Evolutionary conservation across 2,797 vertebrate genomes (phyloP).

Genomic region (Hydrophis major): DNA sequence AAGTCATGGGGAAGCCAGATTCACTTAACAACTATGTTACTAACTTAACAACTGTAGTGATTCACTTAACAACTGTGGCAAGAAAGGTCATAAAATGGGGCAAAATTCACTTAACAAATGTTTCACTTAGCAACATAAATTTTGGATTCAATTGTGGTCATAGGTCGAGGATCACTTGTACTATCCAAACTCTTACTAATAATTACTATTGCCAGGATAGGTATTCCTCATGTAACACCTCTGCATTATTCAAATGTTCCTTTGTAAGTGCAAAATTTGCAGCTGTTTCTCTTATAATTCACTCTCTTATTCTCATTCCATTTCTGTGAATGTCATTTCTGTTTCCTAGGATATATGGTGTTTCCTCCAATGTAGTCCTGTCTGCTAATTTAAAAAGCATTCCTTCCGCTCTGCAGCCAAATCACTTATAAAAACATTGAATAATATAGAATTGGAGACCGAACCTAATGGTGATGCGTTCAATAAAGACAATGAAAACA

Average conservation of each 20-base stretch:
- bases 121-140: neutral
- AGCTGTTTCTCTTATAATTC: neutral
- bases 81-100: neutral
- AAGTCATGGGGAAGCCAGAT: neutral
- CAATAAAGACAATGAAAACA: slow-evolving; percentile 43
- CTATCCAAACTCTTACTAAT: neutral
- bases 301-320: neutral
- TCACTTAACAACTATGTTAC: neutral
- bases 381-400: neutral
- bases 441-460: neutral
- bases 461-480: neutral
- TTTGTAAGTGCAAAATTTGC: neutral
- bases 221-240: neutral
- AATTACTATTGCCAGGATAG: neutral
- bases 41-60: neutral
- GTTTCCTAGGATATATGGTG: neutral
- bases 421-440: neutral
- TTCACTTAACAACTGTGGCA: neutral
- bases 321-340: neutral
- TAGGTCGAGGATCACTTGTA: neutral
- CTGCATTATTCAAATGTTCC: neutral
- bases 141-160: neutral
- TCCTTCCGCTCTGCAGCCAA: neutral
- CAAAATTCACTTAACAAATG: neutral
- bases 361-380: neutral